phyloP scores from a whole-genome alignment of 2,797 vertebrate genomes.

The Chaenodraco wilsoni region DNA sequence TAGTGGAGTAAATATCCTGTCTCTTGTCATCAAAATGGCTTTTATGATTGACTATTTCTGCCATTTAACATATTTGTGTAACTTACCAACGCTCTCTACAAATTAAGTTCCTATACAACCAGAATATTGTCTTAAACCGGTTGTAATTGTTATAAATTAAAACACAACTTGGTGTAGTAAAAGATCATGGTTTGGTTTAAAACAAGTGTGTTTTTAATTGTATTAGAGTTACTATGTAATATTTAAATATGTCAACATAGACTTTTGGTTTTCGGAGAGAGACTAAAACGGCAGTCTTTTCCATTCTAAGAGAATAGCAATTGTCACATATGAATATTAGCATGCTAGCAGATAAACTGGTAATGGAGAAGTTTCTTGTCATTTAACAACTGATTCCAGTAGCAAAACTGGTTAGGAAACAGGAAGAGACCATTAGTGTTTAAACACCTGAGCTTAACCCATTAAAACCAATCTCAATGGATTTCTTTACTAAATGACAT shows the following conservation, averaged over 20 bases:
- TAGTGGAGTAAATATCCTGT: neutral
- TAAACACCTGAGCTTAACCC: neutral
- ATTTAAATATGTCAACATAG: too few relatives aligned
- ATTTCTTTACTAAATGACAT: constrained; percentile 1
- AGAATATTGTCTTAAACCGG: too few relatives aligned
- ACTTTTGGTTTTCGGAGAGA: too few relatives aligned
- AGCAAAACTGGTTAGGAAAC: neutral
- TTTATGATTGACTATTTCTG: neutral
- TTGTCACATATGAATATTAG: neutral
- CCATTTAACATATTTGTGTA: neutral
- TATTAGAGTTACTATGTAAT: too few relatives aligned
- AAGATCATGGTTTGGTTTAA: too few relatives aligned
- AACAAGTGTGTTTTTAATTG: too few relatives aligned
- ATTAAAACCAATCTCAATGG: neutral
- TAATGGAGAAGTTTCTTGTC: neutral
- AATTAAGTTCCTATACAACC: too few relatives aligned
- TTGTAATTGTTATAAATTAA: too few relatives aligned
- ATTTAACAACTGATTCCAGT: neutral
- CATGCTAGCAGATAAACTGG: neutral
- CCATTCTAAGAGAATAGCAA: neutral
- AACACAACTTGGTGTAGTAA: too few relatives aligned
- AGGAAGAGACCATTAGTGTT: neutral
- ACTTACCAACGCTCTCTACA: too few relatives aligned
- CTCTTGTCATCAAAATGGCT: neutral
- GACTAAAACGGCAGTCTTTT: too few relatives aligned